Evolutionary conservation across 2,888 invertebrate species (phyloP), one percentile per base, ranked within the genome.

Genomic region (Invenusta paracnida): DNA sequence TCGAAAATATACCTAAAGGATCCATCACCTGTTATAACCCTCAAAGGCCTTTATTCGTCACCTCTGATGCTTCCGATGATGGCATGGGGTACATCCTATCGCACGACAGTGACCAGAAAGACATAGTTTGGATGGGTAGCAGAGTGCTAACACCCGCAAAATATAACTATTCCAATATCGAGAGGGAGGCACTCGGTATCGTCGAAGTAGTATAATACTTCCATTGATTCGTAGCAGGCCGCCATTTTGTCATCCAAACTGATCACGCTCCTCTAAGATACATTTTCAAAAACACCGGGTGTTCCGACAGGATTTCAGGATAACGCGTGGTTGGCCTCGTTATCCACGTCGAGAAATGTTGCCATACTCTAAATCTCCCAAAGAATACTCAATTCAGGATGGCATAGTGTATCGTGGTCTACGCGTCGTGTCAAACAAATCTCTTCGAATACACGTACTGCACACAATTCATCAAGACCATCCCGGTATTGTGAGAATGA

Each of bases 131-230:
- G 79, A 79, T n/a, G 5, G 79, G 79, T 79, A 79, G 79, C 23
- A 13, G 85, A 25, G 85, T 85, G 84, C 85, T 85, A n/a, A 27
- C 85, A 2, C 84, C 89, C 91, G 91, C 88, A 89, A 89, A 90
- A 89, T 86, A 87, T 73, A 88, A 88, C 17, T 90, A 90, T 86
- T 89, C 89, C 29, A 89, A 90, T 84, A 85, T 90, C 23, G 90
- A 91, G 67, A 89, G 89, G 86, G 90, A 89, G 88, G 89, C 90
- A 48, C 87, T 90, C 30, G 88, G 89, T 11, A 85, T 92, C 17
- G 89, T 92, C 29, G 91, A 89, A 85, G 91, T 89, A 0, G 88
- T 91, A 0, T 88, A 88, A 28, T 89, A 90, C 87, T 91, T 91
- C 88, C 90, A 90, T 81, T 88, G 89, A 29, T 91, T 89, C 86